These are phyloP conservation scores for Drosophila anomelani DNA, from an alignment of 2,888 invertebrate species.

Conservation along the genomic window DNA sequence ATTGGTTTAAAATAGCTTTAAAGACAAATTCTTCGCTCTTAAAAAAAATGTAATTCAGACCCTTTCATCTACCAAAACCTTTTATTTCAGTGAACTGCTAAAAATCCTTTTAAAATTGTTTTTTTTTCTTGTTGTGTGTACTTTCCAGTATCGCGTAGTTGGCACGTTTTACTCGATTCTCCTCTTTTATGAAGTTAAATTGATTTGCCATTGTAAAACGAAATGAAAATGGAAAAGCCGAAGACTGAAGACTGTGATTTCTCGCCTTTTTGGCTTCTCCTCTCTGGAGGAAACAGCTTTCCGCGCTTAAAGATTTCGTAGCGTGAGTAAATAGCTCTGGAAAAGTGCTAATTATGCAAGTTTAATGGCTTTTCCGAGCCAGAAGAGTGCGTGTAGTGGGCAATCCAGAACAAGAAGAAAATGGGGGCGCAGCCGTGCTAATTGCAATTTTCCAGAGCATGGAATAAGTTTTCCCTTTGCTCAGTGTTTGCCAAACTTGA, in stretches of 20 bases:
- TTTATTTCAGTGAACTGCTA: not conserved
- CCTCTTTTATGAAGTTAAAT: slow-evolving; percentile 21
- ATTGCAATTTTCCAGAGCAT: slow-evolving; percentile 59
- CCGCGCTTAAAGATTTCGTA: slow-evolving; percentile 14
- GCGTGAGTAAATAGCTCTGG: slow-evolving; percentile 10
- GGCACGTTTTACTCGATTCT: slow-evolving; percentile 28
- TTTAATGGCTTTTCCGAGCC: slow-evolving; percentile 34
- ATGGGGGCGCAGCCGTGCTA: slow-evolving; percentile 38
- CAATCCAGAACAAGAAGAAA: slow-evolving; percentile 20
- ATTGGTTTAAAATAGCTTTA: no score
- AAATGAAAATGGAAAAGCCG: slow-evolving; percentile 7
- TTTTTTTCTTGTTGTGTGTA: slow-evolving; percentile 3
- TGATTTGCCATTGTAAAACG: slow-evolving; percentile 39
- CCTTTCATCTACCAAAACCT: not conserved
- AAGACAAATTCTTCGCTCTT: no score
- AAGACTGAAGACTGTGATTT: slow-evolving; percentile 8
- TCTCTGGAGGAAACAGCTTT: not conserved
- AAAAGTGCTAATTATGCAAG: slow-evolving; percentile 50
- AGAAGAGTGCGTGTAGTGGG: slow-evolving; percentile 44
- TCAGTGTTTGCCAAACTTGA: slow-evolving; percentile 28
- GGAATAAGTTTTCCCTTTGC: slow-evolving; percentile 41
- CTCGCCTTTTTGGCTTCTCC: slow-evolving; percentile 5
- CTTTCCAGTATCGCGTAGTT: slow-evolving; percentile 31
- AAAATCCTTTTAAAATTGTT: slow-evolving; percentile 2
- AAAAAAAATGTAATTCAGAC: not conserved